Evolutionary conservation across 2,888 invertebrate genomes (phyloP), one percentile per base, ranked within the genome.

Genomic region (Callinectes sapidus): DNA sequence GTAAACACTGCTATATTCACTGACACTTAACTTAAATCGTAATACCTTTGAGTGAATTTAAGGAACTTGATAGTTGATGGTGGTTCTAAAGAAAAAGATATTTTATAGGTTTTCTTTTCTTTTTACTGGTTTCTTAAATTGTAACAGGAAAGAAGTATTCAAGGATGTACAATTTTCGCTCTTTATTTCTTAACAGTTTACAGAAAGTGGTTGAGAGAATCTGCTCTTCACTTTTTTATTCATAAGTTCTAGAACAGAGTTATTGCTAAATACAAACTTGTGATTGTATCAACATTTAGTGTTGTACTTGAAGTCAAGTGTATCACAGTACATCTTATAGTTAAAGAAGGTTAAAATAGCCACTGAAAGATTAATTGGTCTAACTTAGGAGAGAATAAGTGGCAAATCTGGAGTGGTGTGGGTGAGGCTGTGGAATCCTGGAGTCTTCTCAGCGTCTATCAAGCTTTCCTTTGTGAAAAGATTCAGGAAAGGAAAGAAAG

Each of bases 281-380:
- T 81, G 61, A 87, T 89, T 77, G 89, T 89, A 89, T 85, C 54
- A 92, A 61, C 88, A 81, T 54, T 89, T 13, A 92, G 92, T 92
- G 92, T 92, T 92, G 92, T 92, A 92, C 92, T 92, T 86, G 48
- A 77, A 91, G 91, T 91, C 89, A 89, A 92, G 92, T 92, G 92
- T 92, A 92, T 92, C 92, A 92, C 92, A 92, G 92, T 66, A 89
- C 77, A 92, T 89, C 61, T 89, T 87, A 87, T 23, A 48, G 66
- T 87, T 88, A 87, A 81, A 81, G 77, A 89, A 89, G 32, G 48
- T 18, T 32, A 77, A 35, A 77, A 87, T 39, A 61, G 87, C 39
- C 71, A 77, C 32, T 42, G 89, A 87, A 87, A 71, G 87, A 42
- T 91, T 87, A 91, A 87, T 28, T 87, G 87, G 87, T 87, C 86